phyloP scores from a whole-genome alignment of 2,113 vertebrate species.

The Dinomys branickii region DNA sequence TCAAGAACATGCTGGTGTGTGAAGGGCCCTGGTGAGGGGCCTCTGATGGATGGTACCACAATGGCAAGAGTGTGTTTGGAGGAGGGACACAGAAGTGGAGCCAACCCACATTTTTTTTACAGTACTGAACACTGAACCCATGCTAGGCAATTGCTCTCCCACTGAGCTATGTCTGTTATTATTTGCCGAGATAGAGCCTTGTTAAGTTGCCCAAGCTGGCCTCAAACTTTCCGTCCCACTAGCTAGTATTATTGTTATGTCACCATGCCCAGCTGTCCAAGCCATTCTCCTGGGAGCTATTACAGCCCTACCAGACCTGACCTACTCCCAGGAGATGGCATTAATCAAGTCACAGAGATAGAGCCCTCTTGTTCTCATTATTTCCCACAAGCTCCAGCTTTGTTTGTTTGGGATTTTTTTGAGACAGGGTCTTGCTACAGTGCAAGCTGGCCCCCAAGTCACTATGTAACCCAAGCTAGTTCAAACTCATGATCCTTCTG shows the following conservation, averaged over 20 bases:
- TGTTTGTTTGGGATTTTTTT: neutral
- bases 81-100: neutral
- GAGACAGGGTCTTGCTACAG: neutral
- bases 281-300: neutral
- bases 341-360: no score
- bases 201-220: neutral
- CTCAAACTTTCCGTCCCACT: neutral
- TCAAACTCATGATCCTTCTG: neutral
- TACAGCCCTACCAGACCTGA: neutral
- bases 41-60: neutral
- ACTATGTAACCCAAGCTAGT: neutral
- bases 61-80: neutral
- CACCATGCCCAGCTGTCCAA: neutral
- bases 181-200: neutral
- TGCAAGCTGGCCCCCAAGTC: neutral
- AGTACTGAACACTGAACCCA: neutral
- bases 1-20: neutral
- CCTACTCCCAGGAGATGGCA: neutral
- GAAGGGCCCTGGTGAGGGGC: neutral
- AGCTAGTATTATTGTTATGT: neutral
- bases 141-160: neutral
- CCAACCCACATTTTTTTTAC: neutral
- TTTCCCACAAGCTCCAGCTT: neutral
- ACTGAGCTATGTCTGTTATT: neutral
- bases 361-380: no score